Evolutionary conservation across 2,113 vertebrate species (phyloP).

Genomic region (Alces alces): DNA sequence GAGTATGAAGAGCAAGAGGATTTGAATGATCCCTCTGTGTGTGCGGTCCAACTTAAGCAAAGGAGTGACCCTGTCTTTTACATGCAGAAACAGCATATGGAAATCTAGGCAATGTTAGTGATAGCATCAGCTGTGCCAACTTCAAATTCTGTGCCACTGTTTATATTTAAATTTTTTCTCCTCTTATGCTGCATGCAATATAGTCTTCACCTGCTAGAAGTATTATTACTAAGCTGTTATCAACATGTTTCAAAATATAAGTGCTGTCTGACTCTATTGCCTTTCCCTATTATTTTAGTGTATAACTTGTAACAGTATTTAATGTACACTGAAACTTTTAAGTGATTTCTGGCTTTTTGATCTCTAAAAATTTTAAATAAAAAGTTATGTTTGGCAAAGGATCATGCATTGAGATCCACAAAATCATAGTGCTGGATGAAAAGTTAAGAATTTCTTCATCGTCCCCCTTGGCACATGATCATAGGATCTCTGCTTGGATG

Average conservation of each 20-base stretch:
- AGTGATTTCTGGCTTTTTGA: conserved; percentile 16
- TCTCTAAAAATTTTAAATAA: conserved; percentile 17
- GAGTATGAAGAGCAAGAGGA: not conserved
- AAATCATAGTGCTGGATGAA: not conserved
- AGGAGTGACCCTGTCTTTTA: not conserved
- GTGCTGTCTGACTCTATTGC: not conserved
- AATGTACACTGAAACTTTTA: not conserved
- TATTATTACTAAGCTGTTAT: not conserved
- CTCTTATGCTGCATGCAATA: not conserved
- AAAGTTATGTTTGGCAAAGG: conserved; percentile 23
- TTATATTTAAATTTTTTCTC: conserved; percentile 18
- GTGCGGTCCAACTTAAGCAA: not conserved
- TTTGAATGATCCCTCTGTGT: not conserved
- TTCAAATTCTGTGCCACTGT: not conserved
- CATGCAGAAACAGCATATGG: conserved; percentile 19
- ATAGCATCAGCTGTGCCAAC: not conserved
- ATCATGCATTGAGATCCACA: not conserved
- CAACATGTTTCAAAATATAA: not conserved
- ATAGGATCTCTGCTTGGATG: not conserved
- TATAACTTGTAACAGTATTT: not conserved
- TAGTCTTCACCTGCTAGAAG: not conserved
- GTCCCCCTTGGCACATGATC: not conserved
- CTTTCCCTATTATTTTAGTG: not conserved
- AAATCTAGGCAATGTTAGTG: conserved; percentile 4
- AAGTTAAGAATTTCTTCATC: not conserved